Evolutionary conservation across 2,888 invertebrate genomes (phyloP).

Genomic region (Ceramica pisi): DNA sequence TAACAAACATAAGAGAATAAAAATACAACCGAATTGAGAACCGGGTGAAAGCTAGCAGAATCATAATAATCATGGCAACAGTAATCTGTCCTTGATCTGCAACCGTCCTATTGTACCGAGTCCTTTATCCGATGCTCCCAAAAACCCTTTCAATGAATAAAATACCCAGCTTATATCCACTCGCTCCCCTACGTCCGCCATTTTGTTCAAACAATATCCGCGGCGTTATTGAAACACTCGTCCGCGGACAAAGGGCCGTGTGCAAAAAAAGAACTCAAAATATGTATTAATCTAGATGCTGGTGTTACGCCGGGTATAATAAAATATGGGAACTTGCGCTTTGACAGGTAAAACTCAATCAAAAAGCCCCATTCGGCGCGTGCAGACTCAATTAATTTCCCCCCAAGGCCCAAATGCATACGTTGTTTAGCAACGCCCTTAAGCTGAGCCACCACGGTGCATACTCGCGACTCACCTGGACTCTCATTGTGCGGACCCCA

Average conservation of each 20-base stretch:
- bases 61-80: not conserved
- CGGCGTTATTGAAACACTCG: not conserved
- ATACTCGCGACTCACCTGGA: not conserved
- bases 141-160: not conserved
- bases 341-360: conserved; percentile 15
- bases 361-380: too few relatives aligned
- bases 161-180: not conserved
- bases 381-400: conserved; percentile 16
- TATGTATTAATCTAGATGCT: not conserved
- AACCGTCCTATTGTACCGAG: not conserved
- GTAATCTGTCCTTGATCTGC: not conserved
- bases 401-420: not conserved
- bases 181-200: not conserved
- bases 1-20: too few relatives aligned
- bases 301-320: not conserved
- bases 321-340: not conserved
- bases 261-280: too few relatives aligned
- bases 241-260: not conserved
- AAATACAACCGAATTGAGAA: too few relatives aligned
- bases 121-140: not conserved
- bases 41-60: too few relatives aligned
- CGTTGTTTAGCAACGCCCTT: conserved; percentile 7
- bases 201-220: not conserved
- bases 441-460: not conserved
- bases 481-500: not conserved